Evolutionary conservation across 2,888 invertebrate species (phyloP).

Genomic region (Maniola hyperantus): DNA sequence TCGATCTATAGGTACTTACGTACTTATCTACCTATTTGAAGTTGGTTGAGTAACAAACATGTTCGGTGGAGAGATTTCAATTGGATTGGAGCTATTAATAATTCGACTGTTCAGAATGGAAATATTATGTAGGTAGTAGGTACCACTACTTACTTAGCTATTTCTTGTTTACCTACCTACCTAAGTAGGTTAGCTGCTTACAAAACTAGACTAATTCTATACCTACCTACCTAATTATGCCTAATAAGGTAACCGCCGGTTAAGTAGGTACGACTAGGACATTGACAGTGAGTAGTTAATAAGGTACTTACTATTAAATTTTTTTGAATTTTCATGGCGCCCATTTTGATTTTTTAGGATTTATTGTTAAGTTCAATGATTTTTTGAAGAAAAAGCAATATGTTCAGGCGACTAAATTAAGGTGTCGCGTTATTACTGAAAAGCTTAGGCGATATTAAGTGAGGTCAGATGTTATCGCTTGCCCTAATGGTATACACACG

Average conservation of each 20-base stretch:
- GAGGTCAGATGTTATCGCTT: conserved; percentile 51
- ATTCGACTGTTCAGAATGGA: background rate
- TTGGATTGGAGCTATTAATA: conserved; percentile 1
- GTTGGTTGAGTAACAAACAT: conserved; percentile 16
- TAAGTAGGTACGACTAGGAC: no score
- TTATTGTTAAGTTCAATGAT: no score
- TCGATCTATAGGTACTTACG: no score
- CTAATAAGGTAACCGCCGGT: no score
- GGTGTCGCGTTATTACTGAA: conserved; percentile 37
- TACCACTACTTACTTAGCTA: no score
- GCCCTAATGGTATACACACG: conserved; percentile 48
- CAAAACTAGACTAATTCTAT: no score
- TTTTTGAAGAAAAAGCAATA: conserved; percentile 28
- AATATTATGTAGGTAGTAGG: no score
- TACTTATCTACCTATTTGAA: background rate
- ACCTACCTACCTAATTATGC: no score
- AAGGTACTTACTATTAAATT: background rate
- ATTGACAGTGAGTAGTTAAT: no score
- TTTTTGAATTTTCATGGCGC: no score
- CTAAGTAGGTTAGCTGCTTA: background rate
- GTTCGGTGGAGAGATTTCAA: conserved; percentile 14
- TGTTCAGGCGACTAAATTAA: conserved; percentile 27
- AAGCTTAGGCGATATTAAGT: conserved; percentile 46
- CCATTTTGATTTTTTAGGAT: no score
- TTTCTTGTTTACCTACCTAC: background rate